Evolutionary conservation across 2,888 invertebrate genomes (phyloP).

Genomic region (Agrilus mali): DNA sequence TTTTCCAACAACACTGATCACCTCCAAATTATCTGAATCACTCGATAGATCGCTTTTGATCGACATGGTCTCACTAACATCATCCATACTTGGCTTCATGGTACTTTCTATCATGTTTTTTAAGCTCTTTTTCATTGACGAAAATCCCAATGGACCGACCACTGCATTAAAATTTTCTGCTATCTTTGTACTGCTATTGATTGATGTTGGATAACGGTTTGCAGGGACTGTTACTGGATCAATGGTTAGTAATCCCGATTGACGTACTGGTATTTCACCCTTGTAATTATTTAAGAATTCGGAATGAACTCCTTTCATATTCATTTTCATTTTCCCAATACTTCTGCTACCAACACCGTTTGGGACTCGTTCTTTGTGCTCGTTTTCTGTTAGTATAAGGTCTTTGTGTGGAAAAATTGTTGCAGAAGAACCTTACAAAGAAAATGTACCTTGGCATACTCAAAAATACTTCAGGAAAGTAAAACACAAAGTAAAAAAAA

Average conservation of each 20-base stretch:
- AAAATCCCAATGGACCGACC: conserved; percentile 39
- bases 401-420: conserved; percentile 8
- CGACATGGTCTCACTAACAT: conserved; percentile 62
- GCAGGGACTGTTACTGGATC: no score
- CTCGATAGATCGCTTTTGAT: conserved; percentile 74
- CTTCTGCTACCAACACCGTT: no score
- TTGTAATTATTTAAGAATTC: no score
- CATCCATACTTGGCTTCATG: conserved; percentile 59
- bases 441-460: no score
- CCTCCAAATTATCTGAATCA: conserved; percentile 78
- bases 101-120: conserved; percentile 78
- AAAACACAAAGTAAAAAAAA: no score
- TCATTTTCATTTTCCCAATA: no score
- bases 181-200: neutral
- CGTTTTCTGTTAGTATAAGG: neutral
- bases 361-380: no score
- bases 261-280: no score
- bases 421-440: conserved; percentile 7
- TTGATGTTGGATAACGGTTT: no score
- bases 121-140: conserved; percentile 70
- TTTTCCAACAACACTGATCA: conserved; percentile 46
- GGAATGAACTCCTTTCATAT: no score
- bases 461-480: neutral
- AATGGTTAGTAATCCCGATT: no score
- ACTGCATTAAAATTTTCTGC: conserved; percentile 39